phyloP scores from a whole-genome alignment of 2,797 vertebrate species.

The Gymnocypris eckloni region DNA sequence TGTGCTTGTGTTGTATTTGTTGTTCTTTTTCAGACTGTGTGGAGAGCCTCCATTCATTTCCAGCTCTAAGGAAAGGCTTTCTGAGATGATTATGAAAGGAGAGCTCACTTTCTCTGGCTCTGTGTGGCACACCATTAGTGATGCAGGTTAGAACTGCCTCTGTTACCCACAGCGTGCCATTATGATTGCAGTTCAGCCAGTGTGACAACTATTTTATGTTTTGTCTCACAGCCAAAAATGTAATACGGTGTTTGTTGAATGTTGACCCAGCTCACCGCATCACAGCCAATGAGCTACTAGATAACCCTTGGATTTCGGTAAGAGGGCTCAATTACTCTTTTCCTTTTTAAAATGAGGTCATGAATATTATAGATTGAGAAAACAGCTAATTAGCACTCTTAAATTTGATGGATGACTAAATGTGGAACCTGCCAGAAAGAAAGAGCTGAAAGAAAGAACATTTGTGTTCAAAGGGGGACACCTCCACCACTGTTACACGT shows the following conservation, averaged over 20 bases:
- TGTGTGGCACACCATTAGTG: constrained; percentile 79
- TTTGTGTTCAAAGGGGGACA: constrained; percentile 78
- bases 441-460: constrained; percentile 11
- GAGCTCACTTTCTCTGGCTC: constrained; percentile 75
- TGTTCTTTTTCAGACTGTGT: constrained; percentile 75
- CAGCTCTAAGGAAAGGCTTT: constrained; percentile 80
- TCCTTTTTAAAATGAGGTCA: constrained; percentile 38
- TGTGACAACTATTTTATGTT: constrained; percentile 8
- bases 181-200: neutral
- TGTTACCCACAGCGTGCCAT: constrained; percentile 10
- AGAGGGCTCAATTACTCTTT: constrained; percentile 59
- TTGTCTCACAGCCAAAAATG: constrained; percentile 77
- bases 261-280: constrained; percentile 83
- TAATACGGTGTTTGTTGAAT: constrained; percentile 81
- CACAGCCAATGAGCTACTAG: constrained; percentile 81
- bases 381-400: constrained; percentile 29
- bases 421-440: neutral
- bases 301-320: constrained; percentile 84
- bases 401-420: constrained; percentile 27
- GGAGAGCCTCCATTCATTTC: constrained; percentile 83
- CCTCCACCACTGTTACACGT: constrained; percentile 68
- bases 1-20: neutral
- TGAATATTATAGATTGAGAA: constrained; percentile 31
- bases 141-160: constrained; percentile 70
- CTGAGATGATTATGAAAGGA: constrained; percentile 80